Conservation (phyloP, 2,113 vertebrate genomes). For the Serinus canaria region DNA sequence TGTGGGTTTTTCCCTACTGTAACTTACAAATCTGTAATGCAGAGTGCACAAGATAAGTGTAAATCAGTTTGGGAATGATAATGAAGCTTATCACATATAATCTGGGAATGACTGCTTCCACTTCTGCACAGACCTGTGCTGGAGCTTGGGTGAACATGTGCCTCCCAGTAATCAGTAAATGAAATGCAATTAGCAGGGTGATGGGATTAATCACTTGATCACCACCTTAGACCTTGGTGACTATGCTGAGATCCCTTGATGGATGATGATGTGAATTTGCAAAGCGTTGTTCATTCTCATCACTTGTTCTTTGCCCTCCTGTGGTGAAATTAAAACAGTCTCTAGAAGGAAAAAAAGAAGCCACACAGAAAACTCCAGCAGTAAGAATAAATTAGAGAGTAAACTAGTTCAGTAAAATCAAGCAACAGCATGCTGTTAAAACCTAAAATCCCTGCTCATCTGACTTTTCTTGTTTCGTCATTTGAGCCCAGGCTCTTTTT, state of each 20-base stretch:
- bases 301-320: constrained; percentile 60
- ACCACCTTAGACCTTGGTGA: constrained; percentile 38
- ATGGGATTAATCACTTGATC: constrained; percentile 63
- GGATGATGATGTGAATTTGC: constrained; percentile 55
- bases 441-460: background rate
- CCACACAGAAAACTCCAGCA: background rate
- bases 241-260: constrained; percentile 42
- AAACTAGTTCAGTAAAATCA: constrained; percentile 19
- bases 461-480: background rate
- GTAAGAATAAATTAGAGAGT: constrained; percentile 41
- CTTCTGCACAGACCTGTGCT: background rate
- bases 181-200: constrained; percentile 58
- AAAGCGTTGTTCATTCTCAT: constrained; percentile 28
- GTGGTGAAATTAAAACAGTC: constrained; percentile 46
- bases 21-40: background rate
- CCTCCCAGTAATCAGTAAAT: constrained; percentile 59
- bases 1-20: background rate
- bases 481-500: background rate
- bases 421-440: background rate
- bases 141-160: background rate
- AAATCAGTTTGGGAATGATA: constrained; percentile 39
- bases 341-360: background rate
- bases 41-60: background rate
- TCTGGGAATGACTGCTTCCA: constrained; percentile 10
- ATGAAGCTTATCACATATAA: constrained; percentile 40